phyloP scores from a whole-genome alignment of 2,888 invertebrate genomes.

The Callinectes sapidus region DNA sequence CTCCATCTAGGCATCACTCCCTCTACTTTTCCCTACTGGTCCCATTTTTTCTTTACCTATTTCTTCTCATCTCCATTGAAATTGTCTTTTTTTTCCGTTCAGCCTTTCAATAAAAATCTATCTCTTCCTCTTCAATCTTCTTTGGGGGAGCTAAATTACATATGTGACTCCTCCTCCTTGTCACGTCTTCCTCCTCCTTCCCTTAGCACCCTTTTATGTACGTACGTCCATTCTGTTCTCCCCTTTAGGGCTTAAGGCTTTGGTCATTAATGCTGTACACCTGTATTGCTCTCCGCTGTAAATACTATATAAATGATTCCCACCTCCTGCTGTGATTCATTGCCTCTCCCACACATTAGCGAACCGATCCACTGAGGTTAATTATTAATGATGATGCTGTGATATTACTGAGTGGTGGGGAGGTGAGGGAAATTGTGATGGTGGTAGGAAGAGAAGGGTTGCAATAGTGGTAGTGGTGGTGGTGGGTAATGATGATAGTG shows the following conservation, averaged over 20 bases:
- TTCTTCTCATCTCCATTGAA: neutral
- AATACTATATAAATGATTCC: neutral
- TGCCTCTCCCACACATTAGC: neutral
- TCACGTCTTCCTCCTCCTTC: neutral
- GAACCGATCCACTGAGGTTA: neutral
- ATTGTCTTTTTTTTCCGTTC: neutral
- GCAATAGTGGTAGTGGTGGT: neutral
- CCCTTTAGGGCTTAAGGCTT: conserved; percentile 4
- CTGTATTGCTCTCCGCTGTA: conserved; percentile 29
- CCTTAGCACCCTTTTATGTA: neutral
- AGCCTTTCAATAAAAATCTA: too few relatives aligned
- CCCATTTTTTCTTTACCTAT: neutral
- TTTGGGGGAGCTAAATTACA: too few relatives aligned
- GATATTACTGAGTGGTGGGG: neutral
- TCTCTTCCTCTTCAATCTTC: neutral
- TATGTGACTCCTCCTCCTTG: neutral
- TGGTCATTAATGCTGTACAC: conserved; percentile 7
- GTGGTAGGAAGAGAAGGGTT: neutral
- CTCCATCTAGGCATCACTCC: neutral
- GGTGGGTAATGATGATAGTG: neutral
- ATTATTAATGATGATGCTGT: neutral
- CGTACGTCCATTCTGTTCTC: neutral
- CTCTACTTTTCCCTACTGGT: neutral
- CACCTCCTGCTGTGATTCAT: neutral
- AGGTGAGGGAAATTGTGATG: neutral